Evolutionary conservation across 1,140 invertebrate genomes (phyloP).

Genomic region (Pseudomyrmex flavicornis): DNA sequence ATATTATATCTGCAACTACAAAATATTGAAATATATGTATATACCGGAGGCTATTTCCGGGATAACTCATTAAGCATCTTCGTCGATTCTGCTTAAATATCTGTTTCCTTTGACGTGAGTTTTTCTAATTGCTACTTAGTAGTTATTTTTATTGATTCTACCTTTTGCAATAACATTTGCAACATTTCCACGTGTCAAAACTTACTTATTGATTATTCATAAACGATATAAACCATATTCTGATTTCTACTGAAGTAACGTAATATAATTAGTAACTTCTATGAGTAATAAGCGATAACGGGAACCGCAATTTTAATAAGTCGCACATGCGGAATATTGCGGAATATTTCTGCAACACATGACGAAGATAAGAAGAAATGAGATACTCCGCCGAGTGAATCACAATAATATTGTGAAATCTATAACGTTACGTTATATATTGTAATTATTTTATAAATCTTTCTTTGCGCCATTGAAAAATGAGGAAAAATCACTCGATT

Average conservation of each 20-base stretch:
- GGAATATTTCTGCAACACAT: not conserved
- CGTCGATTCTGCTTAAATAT: constrained; percentile 5
- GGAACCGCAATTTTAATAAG: constrained; percentile 4
- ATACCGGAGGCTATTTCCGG: constrained; percentile 9
- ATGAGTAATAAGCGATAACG: not conserved
- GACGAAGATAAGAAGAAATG: not conserved
- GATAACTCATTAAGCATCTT: not conserved
- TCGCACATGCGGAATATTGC: not conserved
- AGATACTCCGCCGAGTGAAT: constrained; percentile 3
- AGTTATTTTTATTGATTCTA: not conserved
- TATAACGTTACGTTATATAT: not conserved
- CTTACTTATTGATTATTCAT: not conserved
- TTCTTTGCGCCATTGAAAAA: not conserved
- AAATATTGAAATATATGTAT: constrained; percentile 1
- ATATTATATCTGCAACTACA: constrained; percentile 7
- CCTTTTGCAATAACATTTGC: no score
- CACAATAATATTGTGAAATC: constrained; percentile 5
- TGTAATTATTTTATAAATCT: not conserved
- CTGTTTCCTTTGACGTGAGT: not conserved
- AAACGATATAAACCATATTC: not conserved
- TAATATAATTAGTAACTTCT: not conserved
- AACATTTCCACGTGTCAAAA: not conserved
- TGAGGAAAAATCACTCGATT: not conserved
- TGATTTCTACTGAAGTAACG: no score
- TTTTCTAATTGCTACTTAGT: constrained; percentile 1